Conservation (phyloP, 2,113 vertebrate species). For the Lepus americanus region DNA sequence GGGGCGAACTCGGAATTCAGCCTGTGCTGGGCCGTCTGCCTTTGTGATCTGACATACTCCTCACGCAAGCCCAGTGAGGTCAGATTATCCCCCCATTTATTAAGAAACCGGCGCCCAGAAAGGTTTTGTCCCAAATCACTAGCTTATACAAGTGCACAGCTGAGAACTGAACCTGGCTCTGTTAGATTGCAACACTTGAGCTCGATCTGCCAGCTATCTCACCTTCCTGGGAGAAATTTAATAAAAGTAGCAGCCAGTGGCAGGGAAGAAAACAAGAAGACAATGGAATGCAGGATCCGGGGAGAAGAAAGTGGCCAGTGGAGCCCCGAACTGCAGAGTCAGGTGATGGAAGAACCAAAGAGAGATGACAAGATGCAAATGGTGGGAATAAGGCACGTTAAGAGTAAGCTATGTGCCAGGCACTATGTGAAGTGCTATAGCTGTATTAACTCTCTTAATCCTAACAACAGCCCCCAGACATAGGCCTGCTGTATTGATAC, state of each 20-base stretch:
- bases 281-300: neutral
- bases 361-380: neutral
- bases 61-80: neutral
- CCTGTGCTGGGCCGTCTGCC: neutral
- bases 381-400: neutral
- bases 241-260: neutral
- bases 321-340: neutral
- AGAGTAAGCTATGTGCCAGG: neutral
- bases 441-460: neutral
- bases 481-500: neutral
- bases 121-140: conserved; percentile 20
- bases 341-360: neutral
- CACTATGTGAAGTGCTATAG: neutral
- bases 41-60: neutral
- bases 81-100: neutral
- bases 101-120: neutral
- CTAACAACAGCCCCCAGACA: neutral
- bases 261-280: neutral
- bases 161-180: neutral
- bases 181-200: neutral
- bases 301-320: neutral
- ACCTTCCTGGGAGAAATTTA: neutral
- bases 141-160: neutral
- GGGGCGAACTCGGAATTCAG: neutral
- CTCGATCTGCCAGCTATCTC: neutral